phyloP scores from a whole-genome alignment of 2,888 invertebrate genomes.

The Scaptomyza caliginosa region DNA sequence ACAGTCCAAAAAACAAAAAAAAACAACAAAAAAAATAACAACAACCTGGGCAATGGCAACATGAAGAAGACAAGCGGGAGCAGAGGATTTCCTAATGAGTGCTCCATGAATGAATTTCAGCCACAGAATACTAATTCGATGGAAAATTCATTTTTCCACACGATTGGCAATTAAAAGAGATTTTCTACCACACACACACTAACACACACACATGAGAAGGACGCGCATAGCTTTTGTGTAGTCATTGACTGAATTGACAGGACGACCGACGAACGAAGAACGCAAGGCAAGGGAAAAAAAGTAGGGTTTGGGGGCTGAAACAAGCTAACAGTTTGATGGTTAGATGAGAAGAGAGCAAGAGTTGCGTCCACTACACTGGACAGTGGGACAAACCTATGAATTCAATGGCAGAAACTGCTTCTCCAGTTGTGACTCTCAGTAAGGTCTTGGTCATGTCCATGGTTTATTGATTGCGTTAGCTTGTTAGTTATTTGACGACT shows the following conservation, averaged over 20 bases:
- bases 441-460: too few relatives aligned
- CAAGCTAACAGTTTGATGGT: constrained; percentile 25
- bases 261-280: constrained; percentile 46
- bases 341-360: constrained; percentile 20
- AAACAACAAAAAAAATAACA: constrained; percentile 11
- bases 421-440: too few relatives aligned
- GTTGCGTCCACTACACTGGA: background rate
- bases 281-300: constrained; percentile 7
- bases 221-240: constrained; percentile 67
- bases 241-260: constrained; percentile 77
- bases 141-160: constrained; percentile 84
- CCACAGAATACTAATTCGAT: constrained; percentile 83
- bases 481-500: constrained; percentile 50
- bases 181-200: constrained; percentile 69
- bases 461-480: constrained; percentile 33
- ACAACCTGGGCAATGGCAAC: constrained; percentile 13
- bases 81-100: constrained; percentile 81
- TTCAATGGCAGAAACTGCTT: background rate
- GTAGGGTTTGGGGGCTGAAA: background rate
- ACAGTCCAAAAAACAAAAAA: constrained; percentile 23
- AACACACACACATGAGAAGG: constrained; percentile 35
- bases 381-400: background rate
- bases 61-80: constrained; percentile 39
- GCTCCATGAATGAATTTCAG: constrained; percentile 83
- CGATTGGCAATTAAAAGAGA: constrained; percentile 83